Conservation (phyloP, 2,797 vertebrate species). For the Falco biarmicus region DNA sequence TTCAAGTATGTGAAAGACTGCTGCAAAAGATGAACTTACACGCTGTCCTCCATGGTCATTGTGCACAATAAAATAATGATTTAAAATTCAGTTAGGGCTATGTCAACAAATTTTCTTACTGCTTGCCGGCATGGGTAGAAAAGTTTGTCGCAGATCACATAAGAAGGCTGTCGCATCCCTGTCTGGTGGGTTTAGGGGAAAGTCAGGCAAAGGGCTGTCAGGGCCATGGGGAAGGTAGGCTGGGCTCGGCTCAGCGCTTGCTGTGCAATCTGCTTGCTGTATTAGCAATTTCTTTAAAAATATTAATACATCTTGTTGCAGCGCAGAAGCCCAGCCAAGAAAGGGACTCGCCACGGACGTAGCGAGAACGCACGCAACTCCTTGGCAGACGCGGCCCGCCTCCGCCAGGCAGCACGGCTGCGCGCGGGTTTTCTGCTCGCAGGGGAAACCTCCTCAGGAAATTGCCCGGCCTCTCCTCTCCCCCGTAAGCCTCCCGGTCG, state of each 20-base stretch:
- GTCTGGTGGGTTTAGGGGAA: rapidly evolving
- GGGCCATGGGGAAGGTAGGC: rapidly evolving
- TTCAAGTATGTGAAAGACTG: not conserved
- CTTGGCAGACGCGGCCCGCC: rapidly evolving
- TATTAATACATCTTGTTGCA: rapidly evolving
- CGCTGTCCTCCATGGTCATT: rapidly evolving
- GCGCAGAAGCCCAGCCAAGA: not conserved
- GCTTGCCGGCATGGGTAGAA: rapidly evolving
- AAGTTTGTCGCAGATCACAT: too few relatives aligned
- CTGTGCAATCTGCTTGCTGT: rapidly evolving
- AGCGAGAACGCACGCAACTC: too few relatives aligned
- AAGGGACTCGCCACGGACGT: too few relatives aligned
- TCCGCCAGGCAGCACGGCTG: not conserved
- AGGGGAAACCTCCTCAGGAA: not conserved
- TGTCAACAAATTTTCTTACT: not conserved
- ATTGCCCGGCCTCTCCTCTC: rapidly evolving
- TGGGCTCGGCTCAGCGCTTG: rapidly evolving
- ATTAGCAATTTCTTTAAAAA: too few relatives aligned
- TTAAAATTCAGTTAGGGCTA: not conserved
- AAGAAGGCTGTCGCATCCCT: rapidly evolving
- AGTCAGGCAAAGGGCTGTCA: too few relatives aligned
- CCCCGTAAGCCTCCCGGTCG: not conserved
- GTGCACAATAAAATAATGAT: rapidly evolving
- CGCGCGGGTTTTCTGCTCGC: rapidly evolving
- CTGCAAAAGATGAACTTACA: not conserved